Percentiles rank a stretch among this genome's conserved stretches.
phyloP scores from a whole-genome alignment of 2,113 vertebrate species.

The Laticauda colubrina region DNA sequence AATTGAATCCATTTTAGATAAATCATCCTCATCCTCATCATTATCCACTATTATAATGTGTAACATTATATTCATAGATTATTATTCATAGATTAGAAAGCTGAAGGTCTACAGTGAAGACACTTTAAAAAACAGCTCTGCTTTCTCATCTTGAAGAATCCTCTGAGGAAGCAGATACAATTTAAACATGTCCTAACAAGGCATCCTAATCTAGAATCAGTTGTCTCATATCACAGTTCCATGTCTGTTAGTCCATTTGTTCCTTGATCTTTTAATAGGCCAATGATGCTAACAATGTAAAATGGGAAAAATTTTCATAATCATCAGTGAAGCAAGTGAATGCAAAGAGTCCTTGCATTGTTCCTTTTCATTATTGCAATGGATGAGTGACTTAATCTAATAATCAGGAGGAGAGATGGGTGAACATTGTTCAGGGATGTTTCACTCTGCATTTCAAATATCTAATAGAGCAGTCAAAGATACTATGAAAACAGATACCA shows the following conservation, averaged over 20 bases:
- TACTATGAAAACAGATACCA: background rate
- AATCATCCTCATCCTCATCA: background rate
- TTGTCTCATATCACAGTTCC: background rate
- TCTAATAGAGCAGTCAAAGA: background rate
- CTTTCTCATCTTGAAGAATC: background rate
- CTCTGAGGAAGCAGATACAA: background rate
- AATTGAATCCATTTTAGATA: background rate
- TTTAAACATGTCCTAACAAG: background rate
- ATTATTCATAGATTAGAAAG: background rate
- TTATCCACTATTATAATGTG: background rate
- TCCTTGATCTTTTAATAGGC: background rate
- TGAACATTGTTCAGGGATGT: background rate
- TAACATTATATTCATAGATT: background rate
- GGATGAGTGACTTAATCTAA: background rate
- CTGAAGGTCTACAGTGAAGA: background rate
- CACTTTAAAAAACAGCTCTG: background rate
- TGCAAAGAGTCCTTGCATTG: background rate
- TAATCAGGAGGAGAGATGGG: background rate
- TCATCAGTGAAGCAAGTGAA: fast-evolving
- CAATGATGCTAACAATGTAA: background rate
- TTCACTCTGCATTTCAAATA: background rate
- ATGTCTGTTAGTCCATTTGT: background rate
- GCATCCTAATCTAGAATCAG: background rate
- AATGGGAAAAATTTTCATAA: background rate
- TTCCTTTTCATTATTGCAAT: background rate